Conservation (phyloP, 1,140 invertebrate genomes). For the Nephila pilipes region DNA sequence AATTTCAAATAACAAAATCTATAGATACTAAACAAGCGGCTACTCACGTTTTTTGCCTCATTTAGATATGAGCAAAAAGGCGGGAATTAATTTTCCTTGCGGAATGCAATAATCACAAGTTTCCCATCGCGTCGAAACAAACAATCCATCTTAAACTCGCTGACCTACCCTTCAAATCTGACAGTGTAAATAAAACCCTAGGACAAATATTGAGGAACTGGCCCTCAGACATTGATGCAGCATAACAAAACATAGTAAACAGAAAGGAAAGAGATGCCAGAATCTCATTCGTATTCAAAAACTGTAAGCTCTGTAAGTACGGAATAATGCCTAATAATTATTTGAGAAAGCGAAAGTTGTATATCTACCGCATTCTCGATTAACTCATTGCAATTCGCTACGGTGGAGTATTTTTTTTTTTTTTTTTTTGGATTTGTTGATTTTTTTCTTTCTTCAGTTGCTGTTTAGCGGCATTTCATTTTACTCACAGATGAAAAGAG, state of each 20-base stretch:
- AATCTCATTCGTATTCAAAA: background rate
- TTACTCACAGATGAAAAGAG: background rate
- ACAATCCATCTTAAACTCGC: background rate
- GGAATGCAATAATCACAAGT: background rate
- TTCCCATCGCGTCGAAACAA: background rate
- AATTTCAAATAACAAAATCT: too few species aligned
- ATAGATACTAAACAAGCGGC: too few species aligned
- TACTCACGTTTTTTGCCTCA: background rate
- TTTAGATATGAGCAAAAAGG: background rate
- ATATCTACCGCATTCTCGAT: background rate
- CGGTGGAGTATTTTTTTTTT: background rate
- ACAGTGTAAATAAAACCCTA: background rate
- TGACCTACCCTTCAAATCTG: background rate
- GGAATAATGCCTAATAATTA: background rate
- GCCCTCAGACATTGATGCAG: background rate
- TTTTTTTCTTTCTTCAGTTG: background rate
- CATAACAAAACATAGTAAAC: background rate
- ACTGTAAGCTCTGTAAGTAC: background rate
- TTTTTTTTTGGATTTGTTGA: background rate
- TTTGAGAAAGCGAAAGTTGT: background rate
- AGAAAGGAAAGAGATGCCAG: background rate
- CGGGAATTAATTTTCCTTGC: background rate
- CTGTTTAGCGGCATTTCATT: background rate
- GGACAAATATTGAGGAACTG: background rate
- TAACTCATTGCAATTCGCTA: background rate